Base-by-base conservation (phyloP, 1,140 invertebrate genomes). In the Chironomus tepperi region DNA sequence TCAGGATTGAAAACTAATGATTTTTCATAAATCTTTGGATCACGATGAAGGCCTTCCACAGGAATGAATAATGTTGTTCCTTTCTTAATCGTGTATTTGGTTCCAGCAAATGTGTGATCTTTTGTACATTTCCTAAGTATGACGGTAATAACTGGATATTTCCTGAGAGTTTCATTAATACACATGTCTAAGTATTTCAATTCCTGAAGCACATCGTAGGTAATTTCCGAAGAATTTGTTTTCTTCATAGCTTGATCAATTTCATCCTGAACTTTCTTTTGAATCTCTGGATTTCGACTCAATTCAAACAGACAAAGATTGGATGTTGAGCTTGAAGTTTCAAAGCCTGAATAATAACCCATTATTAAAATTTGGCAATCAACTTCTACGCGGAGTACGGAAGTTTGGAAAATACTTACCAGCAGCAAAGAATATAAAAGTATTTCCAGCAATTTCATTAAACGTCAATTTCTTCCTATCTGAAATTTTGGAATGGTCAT, bases 71-170 rank as follows among this genome's bases (percentile, higher is more conserved):
- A 15, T 1, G 47, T 5, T 57, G 47, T 57, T 0, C 47, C 47
- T 57, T 57, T 57, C 12, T 57, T 12, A 15, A 57, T 57, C 5
- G 12, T 57, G 10, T 5, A n/a, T n/a, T 57, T n/a, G 12, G 47
- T n/a, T 5, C n/a, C 47, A 5, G 79, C 78, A 6, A 79, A 72
- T 3, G 47, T 12, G 73, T 82, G 83, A 6, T 78, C 75, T 74
- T 79, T 78, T 0, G 78, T 79, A 6, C 79, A 77, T 0, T 76
- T 75, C 0, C 81, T 77, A 65, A 78, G 74, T 0, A 83, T 6
- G 65, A 78, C 74, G 1, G 79, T 77, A 3, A 81, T 15, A 0
- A 81, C 77, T 3, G 88, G 87, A 79, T 89, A 85, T 57, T 86
- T 81, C 34, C 80, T 57, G 5, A 57, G n/a, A 12, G 47, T 12